Conservation (phyloP, 1,140 invertebrate genomes). For the Ips nitidus region DNA sequence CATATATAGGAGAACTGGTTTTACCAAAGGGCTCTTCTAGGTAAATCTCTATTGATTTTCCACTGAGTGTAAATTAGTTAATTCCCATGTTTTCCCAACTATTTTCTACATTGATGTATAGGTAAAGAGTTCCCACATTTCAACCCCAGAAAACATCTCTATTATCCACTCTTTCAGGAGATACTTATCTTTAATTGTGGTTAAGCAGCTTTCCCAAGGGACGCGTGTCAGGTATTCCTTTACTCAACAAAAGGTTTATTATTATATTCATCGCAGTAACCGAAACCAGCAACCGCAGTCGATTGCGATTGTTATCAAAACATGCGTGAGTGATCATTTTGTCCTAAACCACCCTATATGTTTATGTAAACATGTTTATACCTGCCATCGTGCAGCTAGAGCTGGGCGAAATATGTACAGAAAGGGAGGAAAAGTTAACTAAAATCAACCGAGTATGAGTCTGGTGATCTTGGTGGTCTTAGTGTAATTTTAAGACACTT, state of each 20-base stretch:
- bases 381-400: background rate
- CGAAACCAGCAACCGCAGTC: constrained; percentile 16
- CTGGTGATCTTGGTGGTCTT: too few relatives aligned
- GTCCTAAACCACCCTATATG: background rate
- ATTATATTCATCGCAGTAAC: constrained; percentile 9
- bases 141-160: background rate
- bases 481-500: too few relatives aligned
- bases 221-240: constrained; percentile 19
- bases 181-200: constrained; percentile 15
- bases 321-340: constrained; percentile 12
- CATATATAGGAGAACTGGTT: constrained; percentile 8
- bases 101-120: background rate
- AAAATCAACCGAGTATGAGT: too few relatives aligned
- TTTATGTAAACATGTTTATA: constrained; percentile 11
- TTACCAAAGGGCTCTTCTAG: background rate
- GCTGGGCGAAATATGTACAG: too few relatives aligned
- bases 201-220: constrained; percentile 27
- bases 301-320: constrained; percentile 29
- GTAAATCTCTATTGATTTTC: constrained; percentile 6
- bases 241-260: constrained; percentile 5
- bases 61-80: background rate
- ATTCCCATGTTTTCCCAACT: background rate
- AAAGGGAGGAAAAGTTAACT: too few relatives aligned
- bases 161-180: constrained; percentile 2
- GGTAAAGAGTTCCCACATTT: background rate